Percentiles rank a stretch among this genome's conserved stretches.
Evolutionary conservation across 2,888 invertebrate genomes (phyloP).

Genomic region (Luffia ferchaultella): DNA sequence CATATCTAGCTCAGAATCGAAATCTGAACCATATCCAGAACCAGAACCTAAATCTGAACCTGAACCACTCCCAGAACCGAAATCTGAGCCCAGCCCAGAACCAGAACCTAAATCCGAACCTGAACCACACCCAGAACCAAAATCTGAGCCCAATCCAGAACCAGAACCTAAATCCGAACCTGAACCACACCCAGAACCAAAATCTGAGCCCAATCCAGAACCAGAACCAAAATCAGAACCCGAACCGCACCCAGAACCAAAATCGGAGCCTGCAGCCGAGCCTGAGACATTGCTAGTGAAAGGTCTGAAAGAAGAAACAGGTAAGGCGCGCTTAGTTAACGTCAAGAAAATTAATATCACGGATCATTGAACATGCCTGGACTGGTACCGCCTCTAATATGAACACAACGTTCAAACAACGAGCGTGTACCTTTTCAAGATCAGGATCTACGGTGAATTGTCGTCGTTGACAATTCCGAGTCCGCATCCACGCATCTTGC

Average conservation of each 20-base stretch:
- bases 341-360: no score
- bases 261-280: conserved; percentile 32
- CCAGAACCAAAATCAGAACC: conserved; percentile 35
- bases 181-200: conserved; percentile 31
- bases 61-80: conserved; percentile 31
- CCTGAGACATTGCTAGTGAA: conserved; percentile 54
- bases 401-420: no score
- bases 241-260: conserved; percentile 32
- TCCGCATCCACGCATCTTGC: no score
- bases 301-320: conserved; percentile 56
- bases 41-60: conserved; percentile 43
- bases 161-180: conserved; percentile 37
- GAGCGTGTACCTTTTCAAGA: no score
- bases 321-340: conserved; percentile 54
- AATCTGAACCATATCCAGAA: conserved; percentile 29
- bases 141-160: conserved; percentile 39
- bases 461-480: no score
- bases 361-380: no score
- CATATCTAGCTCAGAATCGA: conserved; percentile 33
- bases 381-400: no score
- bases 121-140: conserved; percentile 29
- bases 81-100: conserved; percentile 33
- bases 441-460: no score
- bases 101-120: conserved; percentile 28
- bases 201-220: conserved; percentile 50